These are phyloP conservation scores for human (Homo sapiens) DNA, from an alignment of 2,113 vertebrate genomes.

Conservation along the genomic window DNA sequence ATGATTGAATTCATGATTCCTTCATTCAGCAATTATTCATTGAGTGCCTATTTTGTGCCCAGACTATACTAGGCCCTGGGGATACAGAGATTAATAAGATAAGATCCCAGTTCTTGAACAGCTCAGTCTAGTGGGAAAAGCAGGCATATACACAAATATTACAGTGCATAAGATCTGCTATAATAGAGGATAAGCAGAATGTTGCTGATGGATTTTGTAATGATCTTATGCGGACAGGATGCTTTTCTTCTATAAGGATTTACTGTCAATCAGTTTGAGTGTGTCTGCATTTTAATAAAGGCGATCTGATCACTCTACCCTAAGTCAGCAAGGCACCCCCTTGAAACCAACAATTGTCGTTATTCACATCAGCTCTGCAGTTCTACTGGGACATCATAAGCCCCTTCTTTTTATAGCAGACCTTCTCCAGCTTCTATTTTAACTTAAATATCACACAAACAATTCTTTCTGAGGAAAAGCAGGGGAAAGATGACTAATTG, in stretches of 20 bases:
- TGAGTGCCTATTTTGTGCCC: constrained; percentile 8
- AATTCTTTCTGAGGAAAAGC: background rate
- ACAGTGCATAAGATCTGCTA: background rate
- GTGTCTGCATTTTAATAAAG: background rate
- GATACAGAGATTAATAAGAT: background rate
- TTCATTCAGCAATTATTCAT: constrained; percentile 8
- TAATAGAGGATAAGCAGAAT: constrained; percentile 25
- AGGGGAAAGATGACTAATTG: background rate
- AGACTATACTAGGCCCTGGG: background rate
- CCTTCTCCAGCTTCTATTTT: background rate
- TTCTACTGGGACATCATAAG: background rate
- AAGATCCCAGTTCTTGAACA: background rate
- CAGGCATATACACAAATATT: background rate
- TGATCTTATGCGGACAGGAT: background rate
- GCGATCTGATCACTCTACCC: background rate
- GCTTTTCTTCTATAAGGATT: background rate
- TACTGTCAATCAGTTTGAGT: constrained; percentile 9
- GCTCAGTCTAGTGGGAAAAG: background rate
- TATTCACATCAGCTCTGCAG: background rate
- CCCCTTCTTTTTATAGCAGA: background rate
- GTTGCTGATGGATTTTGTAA: background rate
- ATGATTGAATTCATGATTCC: constrained; percentile 43
- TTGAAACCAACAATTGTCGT: background rate
- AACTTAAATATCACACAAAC: background rate
- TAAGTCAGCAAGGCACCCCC: background rate